These are phyloP conservation scores for Calephelis nemesis DNA, from an alignment of 1,140 invertebrate species.

Conservation along the genomic window DNA sequence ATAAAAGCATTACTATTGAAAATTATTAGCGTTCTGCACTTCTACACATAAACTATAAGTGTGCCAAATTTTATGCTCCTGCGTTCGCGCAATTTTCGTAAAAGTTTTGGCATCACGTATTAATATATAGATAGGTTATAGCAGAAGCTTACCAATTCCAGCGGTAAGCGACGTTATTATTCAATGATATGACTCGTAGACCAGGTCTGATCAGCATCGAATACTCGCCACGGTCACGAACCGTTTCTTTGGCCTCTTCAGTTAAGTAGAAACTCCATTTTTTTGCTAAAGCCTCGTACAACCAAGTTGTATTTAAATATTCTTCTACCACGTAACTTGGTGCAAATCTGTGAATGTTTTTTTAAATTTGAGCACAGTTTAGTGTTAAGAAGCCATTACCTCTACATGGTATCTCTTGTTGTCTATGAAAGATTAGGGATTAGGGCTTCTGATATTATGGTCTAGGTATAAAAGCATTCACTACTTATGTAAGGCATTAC, in stretches of 20 bases:
- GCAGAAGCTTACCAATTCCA: constrained; percentile 84
- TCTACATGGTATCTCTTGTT: too few relatives aligned
- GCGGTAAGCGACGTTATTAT: constrained; percentile 87
- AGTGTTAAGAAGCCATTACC: too few relatives aligned
- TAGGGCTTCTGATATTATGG: too few relatives aligned
- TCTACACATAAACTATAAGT: too few relatives aligned
- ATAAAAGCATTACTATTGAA: too few relatives aligned
- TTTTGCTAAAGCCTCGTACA: constrained; percentile 83
- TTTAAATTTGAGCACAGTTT: too few relatives aligned
- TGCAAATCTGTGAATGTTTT: constrained; percentile 76
- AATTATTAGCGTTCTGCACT: too few relatives aligned
- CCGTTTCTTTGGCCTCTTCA: constrained; percentile 80
- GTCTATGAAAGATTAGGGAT: too few relatives aligned
- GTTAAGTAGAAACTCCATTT: constrained; percentile 85
- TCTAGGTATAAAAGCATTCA: too few relatives aligned
- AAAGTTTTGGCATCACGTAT: not conserved
- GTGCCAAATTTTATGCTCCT: too few relatives aligned
- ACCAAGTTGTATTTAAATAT: constrained; percentile 82
- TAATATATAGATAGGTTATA: not conserved
- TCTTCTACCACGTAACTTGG: constrained; percentile 72
- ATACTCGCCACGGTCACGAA: constrained; percentile 85
- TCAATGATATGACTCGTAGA: constrained; percentile 86
- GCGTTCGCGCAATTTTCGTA: too few relatives aligned
- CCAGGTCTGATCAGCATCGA: constrained; percentile 82
- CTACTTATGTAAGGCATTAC: too few relatives aligned